These are phyloP conservation scores for Zaprionus gabonicus DNA, from an alignment of 1,140 invertebrate genomes.

Conservation along the genomic window DNA sequence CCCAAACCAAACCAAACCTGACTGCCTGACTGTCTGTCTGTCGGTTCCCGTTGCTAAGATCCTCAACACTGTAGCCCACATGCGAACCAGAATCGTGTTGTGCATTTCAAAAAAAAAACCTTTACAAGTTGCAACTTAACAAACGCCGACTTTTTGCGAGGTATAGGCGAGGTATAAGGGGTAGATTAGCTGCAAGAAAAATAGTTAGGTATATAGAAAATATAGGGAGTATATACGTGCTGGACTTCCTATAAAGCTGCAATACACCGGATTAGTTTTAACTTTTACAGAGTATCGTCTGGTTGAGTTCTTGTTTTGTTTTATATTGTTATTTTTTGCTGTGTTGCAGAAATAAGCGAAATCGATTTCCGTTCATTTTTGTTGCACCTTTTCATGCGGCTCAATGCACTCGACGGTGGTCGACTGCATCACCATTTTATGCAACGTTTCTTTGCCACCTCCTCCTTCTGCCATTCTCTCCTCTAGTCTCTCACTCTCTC, in stretches of 20 bases:
- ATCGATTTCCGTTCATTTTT: conserved; percentile 53
- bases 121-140: conserved; percentile 5
- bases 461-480: not conserved
- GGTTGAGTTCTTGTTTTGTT: conserved; percentile 4
- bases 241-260: too few species aligned
- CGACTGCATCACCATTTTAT: conserved; percentile 44
- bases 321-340: not conserved
- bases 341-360: conserved; percentile 39
- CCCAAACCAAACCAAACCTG: not conserved
- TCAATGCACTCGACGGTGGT: conserved; percentile 30
- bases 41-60: conserved; percentile 16
- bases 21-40: not conserved
- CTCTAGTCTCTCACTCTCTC: not conserved
- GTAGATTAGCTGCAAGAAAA: not conserved
- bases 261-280: too few species aligned
- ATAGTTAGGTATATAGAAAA: too few species aligned
- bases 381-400: conserved; percentile 44
- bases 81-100: conserved; percentile 33
- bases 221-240: too few species aligned
- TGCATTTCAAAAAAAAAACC: conserved; percentile 38
- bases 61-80: conserved; percentile 10
- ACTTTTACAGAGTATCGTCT: not conserved
- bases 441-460: conserved; percentile 12
- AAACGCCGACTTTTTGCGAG: not conserved
- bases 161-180: not conserved